Percentiles rank a stretch among this genome's conserved stretches.
Conservation (phyloP, 2,797 vertebrate species). For the Sternarchorhynchus goeldii region DNA sequence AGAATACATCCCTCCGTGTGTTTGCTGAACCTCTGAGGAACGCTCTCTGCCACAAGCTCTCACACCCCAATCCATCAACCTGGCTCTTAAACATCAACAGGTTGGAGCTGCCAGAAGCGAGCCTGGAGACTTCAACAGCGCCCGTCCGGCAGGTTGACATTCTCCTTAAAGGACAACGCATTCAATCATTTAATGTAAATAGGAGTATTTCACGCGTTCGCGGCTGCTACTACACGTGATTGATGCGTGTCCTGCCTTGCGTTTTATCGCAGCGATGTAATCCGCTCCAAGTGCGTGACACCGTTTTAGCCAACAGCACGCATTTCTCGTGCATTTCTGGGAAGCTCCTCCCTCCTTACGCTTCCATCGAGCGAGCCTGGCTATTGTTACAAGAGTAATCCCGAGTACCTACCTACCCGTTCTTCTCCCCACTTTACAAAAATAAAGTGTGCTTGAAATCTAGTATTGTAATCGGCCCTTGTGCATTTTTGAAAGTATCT, state of each 20-base stretch:
- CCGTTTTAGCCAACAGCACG: constrained; percentile 16
- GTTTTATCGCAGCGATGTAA: constrained; percentile 73
- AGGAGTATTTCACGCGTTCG: constrained; percentile 67
- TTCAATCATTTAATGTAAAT: constrained; percentile 77
- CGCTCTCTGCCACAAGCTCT: constrained; percentile 40
- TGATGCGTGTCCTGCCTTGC: constrained; percentile 65
- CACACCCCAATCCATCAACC: constrained; percentile 51
- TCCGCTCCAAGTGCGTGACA: constrained; percentile 59
- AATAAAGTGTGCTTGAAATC: constrained; percentile 34
- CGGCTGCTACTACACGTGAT: constrained; percentile 64
- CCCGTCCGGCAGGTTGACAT: constrained; percentile 51
- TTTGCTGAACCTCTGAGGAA: constrained; percentile 26
- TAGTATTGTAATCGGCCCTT: background rate
- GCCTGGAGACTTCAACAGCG: constrained; percentile 51
- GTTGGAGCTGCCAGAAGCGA: constrained; percentile 49
- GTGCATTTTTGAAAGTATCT: background rate
- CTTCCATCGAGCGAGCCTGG: background rate
- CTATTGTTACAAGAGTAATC: no score
- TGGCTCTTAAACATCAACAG: constrained; percentile 49
- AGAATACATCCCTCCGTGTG: constrained; percentile 34
- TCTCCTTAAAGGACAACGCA: constrained; percentile 65
- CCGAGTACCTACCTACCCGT: no score
- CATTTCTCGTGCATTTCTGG: constrained; percentile 10
- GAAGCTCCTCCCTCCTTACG: background rate
- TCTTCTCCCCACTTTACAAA: background rate